Evolutionary conservation across 2,113 vertebrate species (phyloP), one percentile per base, ranked within the genome.

Genomic region (Nothoprocta perdicaria): DNA sequence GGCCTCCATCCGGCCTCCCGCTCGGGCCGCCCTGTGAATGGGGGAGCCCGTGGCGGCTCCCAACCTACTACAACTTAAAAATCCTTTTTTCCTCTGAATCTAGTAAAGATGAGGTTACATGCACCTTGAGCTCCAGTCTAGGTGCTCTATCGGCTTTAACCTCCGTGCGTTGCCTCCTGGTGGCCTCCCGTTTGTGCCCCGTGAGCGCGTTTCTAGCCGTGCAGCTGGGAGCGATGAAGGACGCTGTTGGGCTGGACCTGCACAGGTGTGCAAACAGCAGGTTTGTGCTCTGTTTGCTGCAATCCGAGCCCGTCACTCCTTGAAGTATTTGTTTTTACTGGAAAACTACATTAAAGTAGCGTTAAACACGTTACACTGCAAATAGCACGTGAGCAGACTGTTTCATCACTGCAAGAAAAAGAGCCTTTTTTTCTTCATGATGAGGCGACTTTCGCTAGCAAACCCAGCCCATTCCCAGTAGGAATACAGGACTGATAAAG

Each of bases 241-340:
- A 38, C 33, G n/a, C 2, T 0, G 9, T 4, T 48, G 65, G 58
- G 43, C 65, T 75, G 84, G 48, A 87, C 63, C 75, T 65, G 84
- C 67, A 33, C 92, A 89, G 86, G 87, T 94, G 92, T 87, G 89
- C 87, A 92, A 93, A 94, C 81, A 89, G 29, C 18, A 0, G 38
- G 61, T 89, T 89, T 82, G 61, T 89, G 71, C 50, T 74, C 27
- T 48, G 33, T 92, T 89, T 91, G 93, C 86, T 92, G 84, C 72
- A 93, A 82, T 95, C 92, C 46, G 75, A 87, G 50, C 65, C 76
- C 68, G 89, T 91, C 92, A 91, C 84, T 94, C 9, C 57, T n/a
- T 78, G 8, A 65, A 93, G 76, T 80, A 52, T 94, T 95, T 91
- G 31, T 87, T 91, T 95, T 84, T 72, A 57, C 52, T 40, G 57